These are phyloP conservation scores for Mechanitis messenoides DNA, from an alignment of 2,888 invertebrate species.

Conservation along the genomic window DNA sequence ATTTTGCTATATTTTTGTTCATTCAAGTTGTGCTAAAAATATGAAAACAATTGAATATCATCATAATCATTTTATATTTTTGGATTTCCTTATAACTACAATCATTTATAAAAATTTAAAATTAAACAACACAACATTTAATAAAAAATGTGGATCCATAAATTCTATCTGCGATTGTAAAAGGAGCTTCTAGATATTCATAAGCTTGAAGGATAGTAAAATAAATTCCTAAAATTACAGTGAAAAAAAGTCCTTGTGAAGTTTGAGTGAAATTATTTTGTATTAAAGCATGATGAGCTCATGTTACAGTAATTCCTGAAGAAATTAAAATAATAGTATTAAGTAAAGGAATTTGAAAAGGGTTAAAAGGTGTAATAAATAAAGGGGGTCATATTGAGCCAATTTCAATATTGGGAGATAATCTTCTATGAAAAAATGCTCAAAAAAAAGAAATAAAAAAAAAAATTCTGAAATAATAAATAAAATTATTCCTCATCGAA, in stretches of 20 bases:
- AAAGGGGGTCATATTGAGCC: constrained; percentile 78
- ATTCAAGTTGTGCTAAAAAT: too few species aligned
- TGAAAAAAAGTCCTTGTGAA: constrained; percentile 61
- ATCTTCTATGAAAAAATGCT: constrained; percentile 74
- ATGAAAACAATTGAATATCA: too few species aligned
- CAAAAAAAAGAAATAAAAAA: constrained; percentile 78
- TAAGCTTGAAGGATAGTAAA: constrained; percentile 81
- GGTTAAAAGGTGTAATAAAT: constrained; percentile 79
- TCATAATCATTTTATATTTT: too few species aligned
- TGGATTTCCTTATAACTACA: too few species aligned
- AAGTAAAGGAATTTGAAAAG: constrained; percentile 82
- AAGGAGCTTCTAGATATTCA: constrained; percentile 80
- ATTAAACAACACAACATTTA: too few species aligned
- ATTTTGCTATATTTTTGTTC: too few species aligned
- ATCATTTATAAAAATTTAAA: too few species aligned
- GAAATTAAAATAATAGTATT: constrained; percentile 84
- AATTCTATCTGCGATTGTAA: constrained; percentile 40
- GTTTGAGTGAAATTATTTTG: constrained; percentile 57
- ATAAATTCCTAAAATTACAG: constrained; percentile 67
- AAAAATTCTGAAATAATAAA: constrained; percentile 83
- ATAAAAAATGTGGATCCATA: constrained; percentile 64
- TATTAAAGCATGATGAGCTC: constrained; percentile 57
- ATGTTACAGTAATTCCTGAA: constrained; percentile 83
- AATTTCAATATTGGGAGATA: constrained; percentile 60
- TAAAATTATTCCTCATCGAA: constrained; percentile 83